Evolutionary conservation across 64 coral and sea anemone species (phyloP), one percentile per base, ranked within the genome.

Genomic region (Pocillopora verrucosa): DNA sequence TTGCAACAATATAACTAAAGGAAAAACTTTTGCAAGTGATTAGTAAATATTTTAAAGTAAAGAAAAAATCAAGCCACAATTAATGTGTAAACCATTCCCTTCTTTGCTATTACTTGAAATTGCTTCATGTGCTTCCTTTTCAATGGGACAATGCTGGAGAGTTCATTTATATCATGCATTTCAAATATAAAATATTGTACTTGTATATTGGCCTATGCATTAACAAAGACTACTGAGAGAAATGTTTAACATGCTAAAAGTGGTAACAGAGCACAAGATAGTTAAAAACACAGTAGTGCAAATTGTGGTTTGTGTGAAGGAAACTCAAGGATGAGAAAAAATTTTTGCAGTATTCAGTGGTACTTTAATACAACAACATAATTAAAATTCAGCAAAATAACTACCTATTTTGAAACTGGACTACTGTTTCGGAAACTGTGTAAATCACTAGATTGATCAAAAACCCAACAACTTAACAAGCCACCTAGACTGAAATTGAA

Each of bases 1-100:
- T n/a, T 30, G 82, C 72, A 38, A 85, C 64, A 85, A 85, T 72
- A 72, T 85, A 56, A 72, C 65, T 56, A 72, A 10, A 72, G 65
- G 37, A 85, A 85, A 57, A 85, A 57, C 22, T 68, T 22, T 57
- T 37, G 25, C 11, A 10, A 70, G 25, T 20, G 22, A 24, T 20
- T 24, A 20, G 22, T 70, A 24, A 24, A 25, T 63, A 3, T 70
- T 24, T 70, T 10, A 9, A 11, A 70, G n/a, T 1, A 70, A 30
- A 24, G 22, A 70, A n/a, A 70, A 4, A 38, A 51, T 45, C 9
- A 20, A 84, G 16, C 80, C 59, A 68, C 41, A 61, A 61, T 67
- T 45, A 24, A 24, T 5, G n/a, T 45, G 80, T 12, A 37, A 51
- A 30, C 61, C 0, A 0, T 38, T 3, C 13, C 22, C 34, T 70